Evolutionary conservation across 2,797 vertebrate species (phyloP), one percentile per base, ranked within the genome.

Genomic region (Pseudopleuronectes americanus): DNA sequence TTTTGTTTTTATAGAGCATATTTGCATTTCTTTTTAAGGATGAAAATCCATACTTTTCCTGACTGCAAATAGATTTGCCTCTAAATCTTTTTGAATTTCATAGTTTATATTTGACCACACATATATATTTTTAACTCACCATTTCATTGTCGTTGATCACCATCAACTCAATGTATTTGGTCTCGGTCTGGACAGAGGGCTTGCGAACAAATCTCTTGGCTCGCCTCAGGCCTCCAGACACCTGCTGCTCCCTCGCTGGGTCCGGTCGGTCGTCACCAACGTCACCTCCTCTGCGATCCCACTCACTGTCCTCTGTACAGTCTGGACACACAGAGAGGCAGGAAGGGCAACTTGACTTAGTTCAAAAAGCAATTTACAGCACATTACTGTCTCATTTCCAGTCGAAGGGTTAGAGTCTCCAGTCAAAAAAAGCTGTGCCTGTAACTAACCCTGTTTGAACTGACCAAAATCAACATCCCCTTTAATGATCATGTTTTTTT

Each of bases 161-260:
- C 54, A 98, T 96, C 91, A 99, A 88, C 90, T 99, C 97, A 38
- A 99, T 96, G 52, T 98, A 98, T 92, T 99, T 99, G 92, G 97
- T 99, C 94, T 99, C 98, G 0, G 95, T 96, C 90, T 97, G 96
- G 43, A 98, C 96, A 0, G 97, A 96, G 76, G 95, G 96, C 56
- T 94, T 95, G 66, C 90, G 90, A 31, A 87, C 87, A 23, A 79
- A 92, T 76, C 93, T 89, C 85, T 93, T 95, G 71, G 88, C 84
- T 68, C 94, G 80, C 64, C 71, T 92, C 78, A 93, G 89, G 26
- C 53, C 76, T 21, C 73, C 86, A 7, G 89, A 80, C 56, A 13
- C 66, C 71, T 80, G 86, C 74, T 77, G 65, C 56, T 84, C 76
- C 56, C 31, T 81, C 45, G 6, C 68, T 85, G 65, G 89, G 55